Evolutionary conservation across 2,888 invertebrate species (phyloP).

Genomic region (Machimus atricapillus): DNA sequence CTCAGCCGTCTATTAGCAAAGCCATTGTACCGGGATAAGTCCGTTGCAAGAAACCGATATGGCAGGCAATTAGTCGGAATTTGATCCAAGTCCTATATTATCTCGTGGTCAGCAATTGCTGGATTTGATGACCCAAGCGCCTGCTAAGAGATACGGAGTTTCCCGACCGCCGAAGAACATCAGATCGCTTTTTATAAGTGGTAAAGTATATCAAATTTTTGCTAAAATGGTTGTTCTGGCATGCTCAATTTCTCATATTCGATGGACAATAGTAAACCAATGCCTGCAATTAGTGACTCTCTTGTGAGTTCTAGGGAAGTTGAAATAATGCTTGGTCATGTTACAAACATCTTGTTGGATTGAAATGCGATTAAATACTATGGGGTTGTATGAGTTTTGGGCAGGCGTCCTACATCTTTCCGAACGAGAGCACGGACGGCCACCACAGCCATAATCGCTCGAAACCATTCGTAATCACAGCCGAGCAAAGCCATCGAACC

Average conservation of each 20-base stretch:
- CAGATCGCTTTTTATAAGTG: not conserved
- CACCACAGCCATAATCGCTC: not conserved
- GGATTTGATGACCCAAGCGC: slow-evolving; percentile 13
- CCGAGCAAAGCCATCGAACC: slow-evolving; percentile 1
- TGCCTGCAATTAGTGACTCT: not conserved
- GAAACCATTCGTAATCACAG: not conserved
- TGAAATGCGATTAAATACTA: not conserved
- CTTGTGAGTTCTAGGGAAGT: not conserved
- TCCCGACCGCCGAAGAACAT: not conserved
- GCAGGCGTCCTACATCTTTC: not conserved
- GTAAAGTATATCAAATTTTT: not conserved
- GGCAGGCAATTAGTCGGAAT: slow-evolving; percentile 44
- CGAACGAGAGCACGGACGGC: not conserved
- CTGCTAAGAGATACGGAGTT: slow-evolving; percentile 5
- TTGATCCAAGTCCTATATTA: slow-evolving; percentile 19
- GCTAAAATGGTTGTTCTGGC: not conserved
- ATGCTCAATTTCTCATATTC: not conserved
- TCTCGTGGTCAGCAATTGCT: slow-evolving; percentile 33
- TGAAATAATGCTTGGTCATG: not conserved
- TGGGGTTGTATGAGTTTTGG: not conserved
- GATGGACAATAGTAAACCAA: not conserved
- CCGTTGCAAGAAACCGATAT: slow-evolving; percentile 44
- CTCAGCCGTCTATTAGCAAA: slow-evolving; percentile 31
- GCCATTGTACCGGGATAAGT: slow-evolving; percentile 44
- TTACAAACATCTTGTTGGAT: not conserved